phyloP scores from a whole-genome alignment of 2,888 invertebrate genomes.

The Scaptomyza flava region DNA sequence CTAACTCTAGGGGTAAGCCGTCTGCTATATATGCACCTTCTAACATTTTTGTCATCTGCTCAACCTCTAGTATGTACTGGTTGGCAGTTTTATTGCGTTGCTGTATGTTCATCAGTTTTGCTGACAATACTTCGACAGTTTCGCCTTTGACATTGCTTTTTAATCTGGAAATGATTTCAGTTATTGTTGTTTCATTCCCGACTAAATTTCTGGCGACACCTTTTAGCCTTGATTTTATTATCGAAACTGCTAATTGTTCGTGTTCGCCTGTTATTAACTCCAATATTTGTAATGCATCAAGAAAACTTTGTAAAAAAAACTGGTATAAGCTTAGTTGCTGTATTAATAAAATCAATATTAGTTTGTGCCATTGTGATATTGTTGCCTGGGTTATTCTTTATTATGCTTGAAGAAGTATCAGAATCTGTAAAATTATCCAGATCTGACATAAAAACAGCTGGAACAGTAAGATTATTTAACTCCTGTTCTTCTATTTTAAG shows the following conservation, averaged over 20 bases:
- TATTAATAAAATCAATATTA: slow-evolving; percentile 21
- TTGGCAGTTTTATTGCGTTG: no score
- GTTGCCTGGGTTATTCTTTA: slow-evolving; percentile 3
- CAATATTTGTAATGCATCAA: slow-evolving; percentile 23
- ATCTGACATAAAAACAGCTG: no score
- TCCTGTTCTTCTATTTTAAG: slow-evolving; percentile 25
- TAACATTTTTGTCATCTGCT: no score
- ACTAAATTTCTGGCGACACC: slow-evolving; percentile 16
- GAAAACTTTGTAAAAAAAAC: slow-evolving; percentile 12
- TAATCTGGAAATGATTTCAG: slow-evolving; percentile 6
- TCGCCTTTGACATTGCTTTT: no score
- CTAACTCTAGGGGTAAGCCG: no score
- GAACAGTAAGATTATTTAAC: slow-evolving; percentile 27
- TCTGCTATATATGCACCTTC: no score
- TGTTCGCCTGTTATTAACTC: slow-evolving; percentile 5
- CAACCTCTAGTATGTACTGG: no score
- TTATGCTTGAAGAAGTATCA: slow-evolving; percentile 15
- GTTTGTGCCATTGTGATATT: slow-evolving; percentile 16
- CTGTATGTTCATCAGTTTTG: no score
- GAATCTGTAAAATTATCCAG: no score
- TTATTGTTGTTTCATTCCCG: slow-evolving; percentile 11
- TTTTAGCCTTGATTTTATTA: slow-evolving; percentile 19
- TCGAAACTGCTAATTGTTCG: neutral
- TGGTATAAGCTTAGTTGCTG: slow-evolving; percentile 21
- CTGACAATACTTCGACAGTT: no score